Conservation (phyloP, 2,888 invertebrate genomes). For the Nebria salina region DNA sequence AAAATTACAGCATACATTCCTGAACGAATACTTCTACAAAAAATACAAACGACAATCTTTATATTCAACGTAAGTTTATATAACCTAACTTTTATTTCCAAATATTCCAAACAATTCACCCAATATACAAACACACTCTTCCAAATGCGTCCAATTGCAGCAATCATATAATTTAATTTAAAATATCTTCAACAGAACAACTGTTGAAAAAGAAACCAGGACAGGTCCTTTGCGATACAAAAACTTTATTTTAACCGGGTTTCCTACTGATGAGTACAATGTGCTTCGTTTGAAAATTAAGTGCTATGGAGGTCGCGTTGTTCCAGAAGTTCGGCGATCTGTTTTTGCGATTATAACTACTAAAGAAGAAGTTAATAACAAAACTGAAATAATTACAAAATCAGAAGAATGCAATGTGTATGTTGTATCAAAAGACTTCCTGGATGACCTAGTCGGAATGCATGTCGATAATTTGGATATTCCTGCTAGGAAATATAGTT, state of each 20-base stretch:
- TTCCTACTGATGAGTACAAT: conserved; percentile 18
- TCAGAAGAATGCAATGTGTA: conserved; percentile 23
- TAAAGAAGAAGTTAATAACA: conserved; percentile 19
- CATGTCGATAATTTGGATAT: background rate
- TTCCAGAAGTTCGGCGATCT: conserved; percentile 26
- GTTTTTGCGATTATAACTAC: conserved; percentile 34
- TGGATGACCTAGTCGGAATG: background rate
- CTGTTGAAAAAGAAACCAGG: background rate
- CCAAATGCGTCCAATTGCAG: background rate
- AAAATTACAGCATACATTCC: conserved; percentile 26
- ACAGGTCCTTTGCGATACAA: conserved; percentile 26
- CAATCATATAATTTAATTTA: background rate
- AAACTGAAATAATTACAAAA: conserved; percentile 16
- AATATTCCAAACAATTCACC: too few species aligned
- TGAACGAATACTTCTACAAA: conserved; percentile 29
- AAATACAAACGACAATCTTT: conserved; percentile 8
- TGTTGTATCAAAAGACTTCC: conserved; percentile 30
- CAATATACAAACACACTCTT: too few species aligned
- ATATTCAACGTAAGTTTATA: background rate
- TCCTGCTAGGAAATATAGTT: conserved; percentile 12
- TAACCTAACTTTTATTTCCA: too few species aligned
- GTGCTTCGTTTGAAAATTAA: conserved; percentile 19
- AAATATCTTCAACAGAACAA: background rate
- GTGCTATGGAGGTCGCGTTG: conserved; percentile 27
- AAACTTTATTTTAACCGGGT: conserved; percentile 30